A percentile compares a stretch with the other conserved stretches of the same genome.
Conservation (phyloP, 1,140 invertebrate genomes). For the Eulimnadia texana region DNA sequence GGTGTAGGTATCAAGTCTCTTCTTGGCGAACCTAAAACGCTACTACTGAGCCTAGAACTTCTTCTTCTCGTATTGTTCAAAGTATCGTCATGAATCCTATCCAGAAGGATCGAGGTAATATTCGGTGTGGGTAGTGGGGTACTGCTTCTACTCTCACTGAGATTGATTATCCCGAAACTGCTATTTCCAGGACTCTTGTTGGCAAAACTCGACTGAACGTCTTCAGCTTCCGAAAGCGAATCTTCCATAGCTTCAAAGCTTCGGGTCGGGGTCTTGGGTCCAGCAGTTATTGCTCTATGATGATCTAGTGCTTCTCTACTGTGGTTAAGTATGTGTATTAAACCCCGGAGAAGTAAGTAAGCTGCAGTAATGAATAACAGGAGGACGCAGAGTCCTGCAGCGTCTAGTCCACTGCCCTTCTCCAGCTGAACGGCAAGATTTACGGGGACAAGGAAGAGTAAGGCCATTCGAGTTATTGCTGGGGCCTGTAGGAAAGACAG, state of each 20-base stretch:
- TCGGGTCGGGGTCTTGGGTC: neutral
- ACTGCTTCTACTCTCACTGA: neutral
- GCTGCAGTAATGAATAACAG: neutral
- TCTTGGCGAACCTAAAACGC: neutral
- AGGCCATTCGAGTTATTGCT: constrained; percentile 9
- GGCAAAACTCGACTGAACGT: neutral
- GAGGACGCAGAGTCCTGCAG: constrained; percentile 6
- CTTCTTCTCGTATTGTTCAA: neutral
- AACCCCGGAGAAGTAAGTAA: neutral
- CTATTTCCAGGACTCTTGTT: neutral
- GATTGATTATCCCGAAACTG: neutral
- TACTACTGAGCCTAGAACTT: neutral
- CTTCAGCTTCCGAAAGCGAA: neutral
- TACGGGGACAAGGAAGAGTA: constrained; percentile 9
- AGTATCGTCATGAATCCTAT: neutral
- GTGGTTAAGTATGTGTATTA: too few species aligned
- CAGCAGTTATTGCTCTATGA: neutral
- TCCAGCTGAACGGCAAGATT: constrained; percentile 12
- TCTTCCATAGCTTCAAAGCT: neutral
- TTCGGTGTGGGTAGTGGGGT: neutral
- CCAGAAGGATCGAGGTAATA: neutral
- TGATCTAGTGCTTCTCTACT: too few species aligned
- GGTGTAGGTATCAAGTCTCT: neutral
- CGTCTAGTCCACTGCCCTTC: constrained; percentile 4
- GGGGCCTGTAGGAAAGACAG: constrained; percentile 15